Evolutionary conservation across 2,797 vertebrate genomes (phyloP), one percentile per base, ranked within the genome.

Genomic region (Danio tinwini): DNA sequence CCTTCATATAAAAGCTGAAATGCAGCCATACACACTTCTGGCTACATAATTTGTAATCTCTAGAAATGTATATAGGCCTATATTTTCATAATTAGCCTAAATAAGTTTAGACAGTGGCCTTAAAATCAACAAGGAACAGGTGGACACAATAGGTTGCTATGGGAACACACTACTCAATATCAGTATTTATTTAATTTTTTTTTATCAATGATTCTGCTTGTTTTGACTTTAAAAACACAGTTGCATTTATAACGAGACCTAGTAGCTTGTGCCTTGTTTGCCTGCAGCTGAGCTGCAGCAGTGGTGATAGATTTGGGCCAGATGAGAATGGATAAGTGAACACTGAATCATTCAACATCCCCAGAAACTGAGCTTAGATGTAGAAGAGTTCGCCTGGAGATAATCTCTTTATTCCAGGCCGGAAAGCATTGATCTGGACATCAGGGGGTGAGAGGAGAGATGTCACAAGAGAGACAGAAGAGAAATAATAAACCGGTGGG

Each of bases 351-450:
- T 87, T 86, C 83, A 85, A 82, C 88, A 90, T 90, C 87, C 47
- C 53, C 85, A 85, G 88, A 87, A 91, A 84, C 85, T 83, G 86
- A 78, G 87, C 90, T 85, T 85, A 91, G 90, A 88, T 87, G 83
- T 58, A 76, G 79, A 83, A 83, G 86, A 81, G 83, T 79, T 87
- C 68, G 83, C 49, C 85, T 80, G 87, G 84, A 82, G 78, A 83
- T 93, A 93, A 94, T 93, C 90, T 89, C 82, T 89, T 93, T 91
- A 92, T 90, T 92, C 90, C 89, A 81, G 86, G 81, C 90, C 55
- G 82, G 86, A 91, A 92, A 89, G 88, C 91, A 90, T 82, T 84
- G 91, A 91, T 92, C 89, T 91, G 83, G 78, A 87, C 81, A 73
- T 80, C 65, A 67, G 76, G 76, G 61, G 75, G 80, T 87, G 42